Percentiles rank a stretch among this genome's conserved stretches.
These are phyloP conservation scores for Drosophila melanosoma DNA, from an alignment of 2,888 invertebrate species.

Conservation along the genomic window DNA sequence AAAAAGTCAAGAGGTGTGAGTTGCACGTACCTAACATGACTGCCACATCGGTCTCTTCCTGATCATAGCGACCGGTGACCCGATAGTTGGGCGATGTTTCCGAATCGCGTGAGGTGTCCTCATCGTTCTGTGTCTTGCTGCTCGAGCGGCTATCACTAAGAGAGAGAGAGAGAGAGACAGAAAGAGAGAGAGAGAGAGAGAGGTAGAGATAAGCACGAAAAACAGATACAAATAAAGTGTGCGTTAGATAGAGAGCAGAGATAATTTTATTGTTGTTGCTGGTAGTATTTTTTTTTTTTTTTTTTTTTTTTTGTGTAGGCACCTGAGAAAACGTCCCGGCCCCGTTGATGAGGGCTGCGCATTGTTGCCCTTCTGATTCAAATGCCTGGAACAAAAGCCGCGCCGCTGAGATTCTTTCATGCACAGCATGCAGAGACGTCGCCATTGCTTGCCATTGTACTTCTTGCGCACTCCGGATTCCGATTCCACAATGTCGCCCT, in stretches of 20 bases:
- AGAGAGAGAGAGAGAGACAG: slow-evolving; percentile 2
- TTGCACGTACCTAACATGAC: slow-evolving; percentile 93
- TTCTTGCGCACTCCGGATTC: slow-evolving; percentile 96
- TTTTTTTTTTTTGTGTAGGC: slow-evolving; percentile 25
- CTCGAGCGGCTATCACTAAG: slow-evolving; percentile 85
- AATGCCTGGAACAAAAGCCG: slow-evolving; percentile 98
- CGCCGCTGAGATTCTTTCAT: slow-evolving; percentile 98
- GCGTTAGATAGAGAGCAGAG: slow-evolving; percentile 13
- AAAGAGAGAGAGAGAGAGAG: neutral
- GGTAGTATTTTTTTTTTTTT: neutral
- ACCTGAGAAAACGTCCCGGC: slow-evolving; percentile 84
- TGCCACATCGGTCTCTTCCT: slow-evolving; percentile 98
- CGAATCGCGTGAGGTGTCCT: slow-evolving; percentile 95
- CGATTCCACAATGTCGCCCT: slow-evolving; percentile 93
- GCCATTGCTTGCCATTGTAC: slow-evolving; percentile 99
- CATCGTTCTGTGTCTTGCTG: slow-evolving; percentile 88
- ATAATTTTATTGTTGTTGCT: neutral
- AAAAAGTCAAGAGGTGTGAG: slow-evolving; percentile 65
- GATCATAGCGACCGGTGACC: slow-evolving; percentile 93
- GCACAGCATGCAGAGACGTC: slow-evolving; percentile 97
- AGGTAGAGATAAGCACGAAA: neutral
- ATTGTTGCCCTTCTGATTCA: slow-evolving; percentile 94
- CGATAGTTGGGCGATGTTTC: slow-evolving; percentile 95
- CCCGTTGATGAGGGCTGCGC: slow-evolving; percentile 84
- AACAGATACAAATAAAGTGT: neutral